phyloP scores from a whole-genome alignment of 2,888 invertebrate genomes.

The Euclidia mi region DNA sequence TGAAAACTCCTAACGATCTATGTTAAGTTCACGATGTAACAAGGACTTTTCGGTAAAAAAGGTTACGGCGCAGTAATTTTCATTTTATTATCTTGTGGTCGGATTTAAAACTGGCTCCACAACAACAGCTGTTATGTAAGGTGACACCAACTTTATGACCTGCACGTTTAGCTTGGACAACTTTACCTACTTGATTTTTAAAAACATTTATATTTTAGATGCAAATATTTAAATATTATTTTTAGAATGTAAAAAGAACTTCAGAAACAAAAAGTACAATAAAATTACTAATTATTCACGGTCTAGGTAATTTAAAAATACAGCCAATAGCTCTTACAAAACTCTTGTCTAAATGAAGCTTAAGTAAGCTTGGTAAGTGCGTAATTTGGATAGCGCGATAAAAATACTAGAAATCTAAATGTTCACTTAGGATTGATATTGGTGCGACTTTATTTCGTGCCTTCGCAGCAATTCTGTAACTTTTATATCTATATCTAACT shows the following conservation, averaged over 20 bases:
- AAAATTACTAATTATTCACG: neutral
- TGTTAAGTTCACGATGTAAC: constrained; percentile 66
- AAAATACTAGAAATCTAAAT: neutral
- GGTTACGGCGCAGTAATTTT: constrained; percentile 52
- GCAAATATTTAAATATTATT: neutral
- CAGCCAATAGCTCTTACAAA: too few species aligned
- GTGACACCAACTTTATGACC: too few species aligned
- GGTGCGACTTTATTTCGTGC: too few species aligned
- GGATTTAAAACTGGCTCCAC: constrained; percentile 48
- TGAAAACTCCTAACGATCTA: constrained; percentile 75
- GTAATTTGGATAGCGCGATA: neutral
- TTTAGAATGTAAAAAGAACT: too few species aligned
- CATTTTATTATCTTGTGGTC: constrained; percentile 60
- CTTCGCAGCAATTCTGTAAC: too few species aligned
- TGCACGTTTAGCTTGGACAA: too few species aligned
- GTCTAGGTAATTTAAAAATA: too few species aligned
- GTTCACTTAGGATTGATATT: neutral
- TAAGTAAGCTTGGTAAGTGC: too few species aligned
- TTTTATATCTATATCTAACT: too few species aligned
- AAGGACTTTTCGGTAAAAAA: constrained; percentile 59
- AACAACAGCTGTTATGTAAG: constrained; percentile 19
- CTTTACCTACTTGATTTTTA: constrained; percentile 23
- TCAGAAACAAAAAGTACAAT: too few species aligned
- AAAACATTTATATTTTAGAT: neutral
- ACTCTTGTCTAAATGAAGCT: too few species aligned